A percentile compares a stretch with the other conserved stretches of the same genome.
These are phyloP conservation scores for Gerris buenoi DNA, from an alignment of 1,140 invertebrate species.

Conservation along the genomic window DNA sequence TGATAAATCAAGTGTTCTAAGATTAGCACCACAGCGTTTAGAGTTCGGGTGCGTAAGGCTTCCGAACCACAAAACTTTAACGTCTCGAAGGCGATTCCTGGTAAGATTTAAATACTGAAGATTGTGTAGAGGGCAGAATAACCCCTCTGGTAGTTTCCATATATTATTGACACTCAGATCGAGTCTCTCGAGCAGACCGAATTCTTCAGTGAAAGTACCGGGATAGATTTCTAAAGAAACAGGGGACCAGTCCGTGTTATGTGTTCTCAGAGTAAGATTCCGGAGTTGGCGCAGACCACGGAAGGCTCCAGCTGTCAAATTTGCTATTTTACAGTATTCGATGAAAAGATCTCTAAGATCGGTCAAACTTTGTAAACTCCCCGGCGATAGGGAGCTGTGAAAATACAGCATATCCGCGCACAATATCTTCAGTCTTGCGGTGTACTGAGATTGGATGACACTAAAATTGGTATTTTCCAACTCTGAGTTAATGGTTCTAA, in stretches of 20 bases:
- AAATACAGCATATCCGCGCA: conserved; percentile 73
- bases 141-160: conserved; percentile 62
- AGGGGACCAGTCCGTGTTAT: conserved; percentile 75
- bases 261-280: conserved; percentile 70
- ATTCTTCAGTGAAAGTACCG: conserved; percentile 55
- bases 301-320: conserved; percentile 70
- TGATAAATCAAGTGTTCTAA: conserved; percentile 61
- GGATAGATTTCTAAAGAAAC: conserved; percentile 64
- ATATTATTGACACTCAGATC: conserved; percentile 81
- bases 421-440: conserved; percentile 59
- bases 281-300: conserved; percentile 60
- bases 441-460: conserved; percentile 72
- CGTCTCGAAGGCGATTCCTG: conserved; percentile 60
- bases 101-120: conserved; percentile 66
- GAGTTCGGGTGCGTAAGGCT: conserved; percentile 36
- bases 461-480: conserved; percentile 79
- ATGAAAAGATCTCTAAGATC: conserved; percentile 70
- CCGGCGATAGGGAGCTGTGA: conserved; percentile 68
- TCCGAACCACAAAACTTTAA: conserved; percentile 54
- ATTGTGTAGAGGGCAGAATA: conserved; percentile 61
- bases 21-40: conserved; percentile 51
- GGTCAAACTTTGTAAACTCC: conserved; percentile 64
- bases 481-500: conserved; percentile 75
- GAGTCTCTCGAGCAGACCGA: conserved; percentile 54
- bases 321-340: conserved; percentile 79